Evolutionary conservation across 2,888 invertebrate genomes (phyloP), one percentile per base, ranked within the genome.

Genomic region (Agrilus mali): DNA sequence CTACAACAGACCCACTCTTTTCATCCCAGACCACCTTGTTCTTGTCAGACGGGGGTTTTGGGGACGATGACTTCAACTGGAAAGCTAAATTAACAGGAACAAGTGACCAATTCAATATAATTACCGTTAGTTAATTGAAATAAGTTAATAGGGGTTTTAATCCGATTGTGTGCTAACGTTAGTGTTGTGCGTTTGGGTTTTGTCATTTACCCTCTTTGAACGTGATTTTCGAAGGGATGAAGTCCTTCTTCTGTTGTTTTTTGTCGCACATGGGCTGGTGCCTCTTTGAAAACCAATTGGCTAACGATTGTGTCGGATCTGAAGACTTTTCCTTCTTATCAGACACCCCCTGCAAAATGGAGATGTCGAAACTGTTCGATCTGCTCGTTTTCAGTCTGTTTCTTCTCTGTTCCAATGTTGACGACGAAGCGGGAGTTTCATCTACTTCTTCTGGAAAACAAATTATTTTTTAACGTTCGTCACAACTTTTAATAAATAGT

Each of bases 321-420:
- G 54, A 48, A 38, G 48, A 40, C 45, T 51, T 51, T 38, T 49
- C 49, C 47, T 66, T 65, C 7, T 74, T 73, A 40, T 64, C 65
- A 45, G 66, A 65, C 8, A 27, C 36, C 51, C 66, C 74, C 48
- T 77, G 72, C 34, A 87, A 70, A 16, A 85, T 74, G 15, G 86
- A 86, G 1, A 86, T 78, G 62, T 88, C 87, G 56, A 88, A 87
- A 63, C 87, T 88, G 64, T 86, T 87, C 13, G 87, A 87, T 42
- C 87, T 78, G 61, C 78, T 82, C 50, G 79, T 82, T 49, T 77
- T 79, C 44, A 82, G 67, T 41, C 75, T 72, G 47, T 69, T 70
- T 17, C 74, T 66, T 50, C 73, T 75, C 44, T 77, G 76, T 45
- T 72, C 70, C 43, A 59, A 47, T 10, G 35, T 13, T 51, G 48